Evolutionary conservation across 1,140 invertebrate species (phyloP).

Genomic region (Drosophila novamexicana): DNA sequence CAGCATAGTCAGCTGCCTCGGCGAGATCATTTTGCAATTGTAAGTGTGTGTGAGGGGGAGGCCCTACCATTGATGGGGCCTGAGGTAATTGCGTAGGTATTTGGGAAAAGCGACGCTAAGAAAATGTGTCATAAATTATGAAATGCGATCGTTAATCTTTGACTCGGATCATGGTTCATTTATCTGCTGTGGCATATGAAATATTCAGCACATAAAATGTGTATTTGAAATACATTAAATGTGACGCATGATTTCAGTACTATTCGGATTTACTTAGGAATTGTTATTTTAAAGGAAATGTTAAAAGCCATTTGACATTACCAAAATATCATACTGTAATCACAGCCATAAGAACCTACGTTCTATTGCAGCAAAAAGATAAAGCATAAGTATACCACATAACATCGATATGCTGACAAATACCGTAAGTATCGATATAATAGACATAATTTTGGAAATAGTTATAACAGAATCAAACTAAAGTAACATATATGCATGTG

Average conservation of each 20-base stretch:
- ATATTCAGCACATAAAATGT: constrained; percentile 14
- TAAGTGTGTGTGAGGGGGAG: constrained; percentile 8
- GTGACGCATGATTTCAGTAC: background rate
- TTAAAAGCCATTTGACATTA: too few species aligned
- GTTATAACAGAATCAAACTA: too few species aligned
- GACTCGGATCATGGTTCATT: constrained; percentile 49
- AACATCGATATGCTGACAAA: too few species aligned
- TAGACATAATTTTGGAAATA: too few species aligned
- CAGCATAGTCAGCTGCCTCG: constrained; percentile 41
- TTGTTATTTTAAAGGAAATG: too few species aligned
- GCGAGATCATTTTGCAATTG: constrained; percentile 65
- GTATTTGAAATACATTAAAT: constrained; percentile 1
- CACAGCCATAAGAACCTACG: too few species aligned
- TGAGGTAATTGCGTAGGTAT: constrained; percentile 33
- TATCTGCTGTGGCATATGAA: constrained; percentile 17
- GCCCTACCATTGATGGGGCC: background rate
- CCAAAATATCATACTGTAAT: too few species aligned
- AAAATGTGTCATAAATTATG: constrained; percentile 64
- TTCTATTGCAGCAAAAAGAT: too few species aligned
- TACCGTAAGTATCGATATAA: too few species aligned
- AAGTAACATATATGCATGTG: too few species aligned
- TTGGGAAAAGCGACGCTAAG: constrained; percentile 13
- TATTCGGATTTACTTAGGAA: background rate
- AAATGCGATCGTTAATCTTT: constrained; percentile 61
- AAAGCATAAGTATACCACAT: too few species aligned